phyloP scores from a whole-genome alignment of 2,797 vertebrate species.

The Astyanax mexicanus region DNA sequence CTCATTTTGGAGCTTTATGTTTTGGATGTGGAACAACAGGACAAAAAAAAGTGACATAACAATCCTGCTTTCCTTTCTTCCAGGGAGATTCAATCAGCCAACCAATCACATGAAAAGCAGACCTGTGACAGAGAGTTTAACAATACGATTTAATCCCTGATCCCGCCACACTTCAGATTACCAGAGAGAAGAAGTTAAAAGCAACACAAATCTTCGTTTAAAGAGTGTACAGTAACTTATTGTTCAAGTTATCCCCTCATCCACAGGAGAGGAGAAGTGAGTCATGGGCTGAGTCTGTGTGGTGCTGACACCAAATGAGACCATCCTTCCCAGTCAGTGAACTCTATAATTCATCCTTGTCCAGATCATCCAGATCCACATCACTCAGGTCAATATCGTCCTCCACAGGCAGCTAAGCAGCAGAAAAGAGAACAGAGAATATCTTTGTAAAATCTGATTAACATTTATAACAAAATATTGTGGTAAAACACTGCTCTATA shows the following conservation, averaged over 20 bases:
- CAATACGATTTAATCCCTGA: slow-evolving; percentile 18
- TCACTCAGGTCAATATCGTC: slow-evolving; percentile 97
- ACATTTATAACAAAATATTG: neutral
- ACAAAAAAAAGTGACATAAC: slow-evolving; percentile 27
- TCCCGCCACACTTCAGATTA: slow-evolving; percentile 56
- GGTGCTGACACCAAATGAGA: slow-evolving; percentile 45
- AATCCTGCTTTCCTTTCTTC: slow-evolving; percentile 22
- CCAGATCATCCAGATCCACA: slow-evolving; percentile 89
- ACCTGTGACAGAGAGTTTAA: slow-evolving; percentile 53
- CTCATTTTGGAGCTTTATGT: neutral
- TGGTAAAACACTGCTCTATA: neutral
- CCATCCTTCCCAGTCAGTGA: slow-evolving; percentile 50
- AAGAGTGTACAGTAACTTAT: slow-evolving; percentile 74
- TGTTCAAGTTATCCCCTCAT: slow-evolving; percentile 70
- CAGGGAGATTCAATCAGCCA: slow-evolving; percentile 21
- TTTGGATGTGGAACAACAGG: slow-evolving; percentile 8
- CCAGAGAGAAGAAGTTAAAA: slow-evolving; percentile 63
- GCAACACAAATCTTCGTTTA: slow-evolving; percentile 67
- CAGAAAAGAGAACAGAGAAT: neutral
- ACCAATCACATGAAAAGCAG: slow-evolving; percentile 2
- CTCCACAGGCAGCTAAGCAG: slow-evolving; percentile 88
- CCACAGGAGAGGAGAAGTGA: slow-evolving; percentile 79
- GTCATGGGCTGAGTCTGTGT: slow-evolving; percentile 33
- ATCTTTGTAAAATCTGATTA: neutral
- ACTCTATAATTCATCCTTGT: slow-evolving; percentile 90